These are phyloP conservation scores for Pluvialis apricaria DNA, from an alignment of 2,113 vertebrate species.

Conservation along the genomic window DNA sequence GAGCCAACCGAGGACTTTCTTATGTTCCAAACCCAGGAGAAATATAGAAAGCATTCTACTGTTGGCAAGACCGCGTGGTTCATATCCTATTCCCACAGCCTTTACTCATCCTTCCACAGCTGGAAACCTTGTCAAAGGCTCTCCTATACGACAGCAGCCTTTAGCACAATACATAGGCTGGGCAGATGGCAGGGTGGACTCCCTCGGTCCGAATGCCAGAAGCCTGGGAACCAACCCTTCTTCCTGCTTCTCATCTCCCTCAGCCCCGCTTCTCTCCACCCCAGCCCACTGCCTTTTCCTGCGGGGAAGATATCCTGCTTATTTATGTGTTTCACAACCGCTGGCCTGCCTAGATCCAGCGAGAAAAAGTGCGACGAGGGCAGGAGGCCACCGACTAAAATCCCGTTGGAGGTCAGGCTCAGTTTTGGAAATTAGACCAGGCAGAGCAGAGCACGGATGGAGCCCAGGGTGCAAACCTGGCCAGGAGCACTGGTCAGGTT, in stretches of 20 bases:
- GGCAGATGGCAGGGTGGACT: slow-evolving; percentile 63
- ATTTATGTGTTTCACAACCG: slow-evolving; percentile 18
- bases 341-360: background rate
- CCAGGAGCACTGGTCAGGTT: background rate
- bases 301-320: slow-evolving; percentile 55
- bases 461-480: accelerated
- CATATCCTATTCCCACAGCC: slow-evolving; percentile 65
- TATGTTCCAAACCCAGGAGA: slow-evolving; percentile 32
- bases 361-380: slow-evolving; percentile 11
- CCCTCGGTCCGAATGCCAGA: slow-evolving; percentile 38
- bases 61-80: slow-evolving; percentile 22
- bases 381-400: background rate
- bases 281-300: slow-evolving; percentile 49
- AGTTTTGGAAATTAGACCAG: background rate
- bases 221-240: slow-evolving; percentile 64
- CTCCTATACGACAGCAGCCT: slow-evolving; percentile 13
- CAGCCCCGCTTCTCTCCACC: background rate
- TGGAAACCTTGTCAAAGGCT: slow-evolving; percentile 59
- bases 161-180: slow-evolving; percentile 52
- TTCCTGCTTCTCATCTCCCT: slow-evolving; percentile 67
- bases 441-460: background rate
- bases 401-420: background rate
- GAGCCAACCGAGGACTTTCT: background rate
- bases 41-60: slow-evolving; percentile 40
- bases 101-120: slow-evolving; percentile 66